Base-by-base conservation (phyloP, 2,888 invertebrate genomes). In the Rhogogaster chlorosoma region DNA sequence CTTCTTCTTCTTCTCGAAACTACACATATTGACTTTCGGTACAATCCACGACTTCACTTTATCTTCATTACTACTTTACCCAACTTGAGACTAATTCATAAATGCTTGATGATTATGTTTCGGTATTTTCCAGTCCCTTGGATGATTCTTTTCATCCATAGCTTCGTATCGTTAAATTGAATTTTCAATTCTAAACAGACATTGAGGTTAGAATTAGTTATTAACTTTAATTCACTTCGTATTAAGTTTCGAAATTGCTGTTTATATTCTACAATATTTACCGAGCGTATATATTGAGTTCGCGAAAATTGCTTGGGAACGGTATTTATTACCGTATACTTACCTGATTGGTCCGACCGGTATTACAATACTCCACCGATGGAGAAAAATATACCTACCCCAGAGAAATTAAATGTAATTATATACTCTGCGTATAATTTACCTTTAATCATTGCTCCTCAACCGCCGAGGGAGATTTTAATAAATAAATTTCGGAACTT, bases 301-400 rank as follows among this genome's bases (percentile, higher is more conserved):
- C 4, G 7, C 26, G 61, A 61, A 26, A 61, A 61, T 61, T 61
- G 3, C 26, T 61, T 61, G 22, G 22, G 61, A 61, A 61, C 26
- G 61, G 61, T 61, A 61, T 61, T 61, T 61, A 61, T 61, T 61
- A 61, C 61, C 61, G 26, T 61, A 26, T 26, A 61, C 61, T 61
- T 26, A 61, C 2, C 61, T 61, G 12, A 26, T 61, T 61, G 61
- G 26, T 61, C 12, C 26, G 12, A 61, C 26, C 26, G 12, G 22
- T 61, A 61, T 61, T 61, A 61, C 12, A 26, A 61, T 61, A 61
- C 5, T 10, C 26, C 9, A 22, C 9, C 22, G 22, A 10, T 26
- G 10, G 12, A n/a, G 61, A 22, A 22, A 61, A 61, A 61, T 61
- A 61, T 26, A 61, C 26, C 12, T 61, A 61, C 61, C 61, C 61